Evolutionary conservation across 2,888 invertebrate genomes (phyloP), one percentile per base, ranked within the genome.

Genomic region (Erebia aethiops): DNA sequence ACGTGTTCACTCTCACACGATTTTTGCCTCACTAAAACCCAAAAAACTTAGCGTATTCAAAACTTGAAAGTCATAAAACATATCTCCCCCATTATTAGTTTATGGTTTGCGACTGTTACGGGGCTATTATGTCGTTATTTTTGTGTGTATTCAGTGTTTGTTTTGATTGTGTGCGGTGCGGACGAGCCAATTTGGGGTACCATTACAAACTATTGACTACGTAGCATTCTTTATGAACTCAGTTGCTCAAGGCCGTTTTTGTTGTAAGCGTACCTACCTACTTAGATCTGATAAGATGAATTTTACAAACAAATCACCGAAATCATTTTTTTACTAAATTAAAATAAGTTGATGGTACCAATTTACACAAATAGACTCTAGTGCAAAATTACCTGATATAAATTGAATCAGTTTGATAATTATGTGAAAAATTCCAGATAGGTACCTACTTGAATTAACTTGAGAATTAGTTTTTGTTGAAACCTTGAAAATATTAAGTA

Each of bases 61-160:
- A 92, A 90, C 88, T 89, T 83, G 88, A 87, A 88, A 86, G 82
- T 86, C 91, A 92, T 92, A 92, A 93, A 93, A 90, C 90, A 92
- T 91, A 88, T 85, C 91, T 93, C 92, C 92, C 93, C 92, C 90
- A 92, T 92, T 93, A 93, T 93, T 93, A 92, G 92, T 92, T 91
- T 92, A 92, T 91, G 87, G 88, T 80, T 85, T 87, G 89, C 87
- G 89, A 90, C 90, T 91, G 89, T 91, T 89, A 84, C 84, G 80
- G 84, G 83, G 86, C 91, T 88, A 91, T 93, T 92, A 92, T 92
- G 84, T 82, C 84, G 86, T 85, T 87, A 87, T 88, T 89, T 88
- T 89, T 90, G 87, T 89, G 85, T 91, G 90, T 87, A 86, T 86
- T 83, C 78, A 85, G 84, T 87, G 86, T 90, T 91, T 92, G 89